Base-by-base conservation (phyloP, 2,113 vertebrate species). In the Dendrocopos noguchii region DNA sequence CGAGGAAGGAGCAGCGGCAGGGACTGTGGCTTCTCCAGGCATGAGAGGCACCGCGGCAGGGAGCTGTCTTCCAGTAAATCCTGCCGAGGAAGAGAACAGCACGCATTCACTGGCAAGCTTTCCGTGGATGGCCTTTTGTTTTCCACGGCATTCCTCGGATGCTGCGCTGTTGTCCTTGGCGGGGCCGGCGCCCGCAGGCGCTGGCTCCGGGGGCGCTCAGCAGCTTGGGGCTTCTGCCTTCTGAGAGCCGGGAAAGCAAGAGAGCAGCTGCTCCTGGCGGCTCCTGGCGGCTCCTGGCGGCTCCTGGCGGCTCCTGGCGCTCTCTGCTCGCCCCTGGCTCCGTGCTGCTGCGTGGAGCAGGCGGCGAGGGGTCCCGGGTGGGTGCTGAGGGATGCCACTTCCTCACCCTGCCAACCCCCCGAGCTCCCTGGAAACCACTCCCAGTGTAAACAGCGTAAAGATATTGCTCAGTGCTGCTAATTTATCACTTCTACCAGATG, bases 401-500 rank as follows among this genome's bases (percentile, higher is more conserved):
- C 84, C 52, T 94, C 87, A 90, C 89, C 95, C 89, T 93, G 94
- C 95, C 95, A 95, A 94, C 94, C 87, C 83, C 78, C 61, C 10
- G 1, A 59, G 90, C 92, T 86, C 95, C 94, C 79, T 94, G 96
- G 95, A 92, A 97, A 96, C 94, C 88, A 15, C 84, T 94, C 88
- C 87, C 63, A 81, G 88, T 88, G 94, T 94, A 90, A 96, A 96
- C 95, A 93, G 80, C 31, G 85, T 90, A 67, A 68, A 87, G 91
- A 91, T 93, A 91, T 72, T 95, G 93, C 94, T 90, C 73, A 9
- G 70, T 80, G 12, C 90, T 88, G 90, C 82, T 95, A 90, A 96
- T 96, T 95, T 94, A 96, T 95, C 96, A 91, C 95, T 94, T 81
- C 87, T 94, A 94, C 93, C 96, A 96, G 95, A 94, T 96, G 93